These are phyloP conservation scores for Diarsia mendica DNA, from an alignment of 2,888 invertebrate species.

Conservation along the genomic window DNA sequence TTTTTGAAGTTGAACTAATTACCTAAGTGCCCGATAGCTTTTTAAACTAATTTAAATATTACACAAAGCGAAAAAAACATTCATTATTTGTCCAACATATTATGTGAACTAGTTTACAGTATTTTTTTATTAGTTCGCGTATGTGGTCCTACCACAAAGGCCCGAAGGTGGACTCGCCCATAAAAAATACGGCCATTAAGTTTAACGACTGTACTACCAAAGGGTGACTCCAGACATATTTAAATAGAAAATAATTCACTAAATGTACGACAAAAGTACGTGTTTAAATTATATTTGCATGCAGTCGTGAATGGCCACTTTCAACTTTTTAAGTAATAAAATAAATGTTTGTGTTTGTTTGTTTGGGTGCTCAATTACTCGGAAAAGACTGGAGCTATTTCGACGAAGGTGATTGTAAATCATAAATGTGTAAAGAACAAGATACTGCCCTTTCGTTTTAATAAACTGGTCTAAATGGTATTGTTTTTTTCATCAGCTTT, in stretches of 20 bases:
- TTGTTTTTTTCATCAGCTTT: not conserved
- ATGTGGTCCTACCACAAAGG: constrained; percentile 55
- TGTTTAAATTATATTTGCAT: constrained; percentile 59
- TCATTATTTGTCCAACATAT: constrained; percentile 24
- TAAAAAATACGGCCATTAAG: constrained; percentile 68
- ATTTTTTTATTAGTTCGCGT: constrained; percentile 48
- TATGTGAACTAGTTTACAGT: constrained; percentile 34
- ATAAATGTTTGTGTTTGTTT: constrained; percentile 43
- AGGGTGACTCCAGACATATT: constrained; percentile 48
- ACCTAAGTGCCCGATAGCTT: not conserved
- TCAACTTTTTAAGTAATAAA: constrained; percentile 47
- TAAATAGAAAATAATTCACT: constrained; percentile 68
- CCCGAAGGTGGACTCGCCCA: constrained; percentile 60
- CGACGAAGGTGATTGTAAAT: constrained; percentile 39
- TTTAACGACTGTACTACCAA: constrained; percentile 66
- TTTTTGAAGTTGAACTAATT: not conserved
- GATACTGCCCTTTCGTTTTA: constrained; percentile 13
- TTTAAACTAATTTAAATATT: not conserved
- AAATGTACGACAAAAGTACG: constrained; percentile 39
- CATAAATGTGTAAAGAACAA: constrained; percentile 14
- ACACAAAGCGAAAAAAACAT: not conserved
- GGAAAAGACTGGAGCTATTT: constrained; percentile 54
- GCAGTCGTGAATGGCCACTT: constrained; percentile 39
- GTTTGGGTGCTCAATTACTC: constrained; percentile 52
- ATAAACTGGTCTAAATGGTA: not conserved